phyloP scores from a whole-genome alignment of 1,140 invertebrate species.

The Phymastichus coffea region DNA sequence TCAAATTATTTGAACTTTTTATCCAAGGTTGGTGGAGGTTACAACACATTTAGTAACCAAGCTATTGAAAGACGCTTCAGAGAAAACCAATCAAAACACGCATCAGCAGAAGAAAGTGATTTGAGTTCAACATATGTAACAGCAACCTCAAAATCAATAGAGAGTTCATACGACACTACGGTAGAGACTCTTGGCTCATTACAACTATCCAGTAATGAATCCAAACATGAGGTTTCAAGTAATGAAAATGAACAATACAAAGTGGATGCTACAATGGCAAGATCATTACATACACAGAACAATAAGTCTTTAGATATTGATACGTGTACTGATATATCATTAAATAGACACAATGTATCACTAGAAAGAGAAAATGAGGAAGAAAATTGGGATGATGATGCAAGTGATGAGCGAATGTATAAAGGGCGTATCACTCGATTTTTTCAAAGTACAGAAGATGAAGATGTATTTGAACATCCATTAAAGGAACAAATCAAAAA shows the following conservation, averaged over 20 bases:
- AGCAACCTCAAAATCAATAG: not conserved
- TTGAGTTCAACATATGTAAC: not conserved
- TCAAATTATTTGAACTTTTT: not conserved
- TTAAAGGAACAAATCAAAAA: not conserved
- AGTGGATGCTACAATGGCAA: too few species aligned
- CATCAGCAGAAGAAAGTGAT: not conserved
- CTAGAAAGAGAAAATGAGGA: too few species aligned
- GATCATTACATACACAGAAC: too few species aligned
- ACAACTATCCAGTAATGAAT: too few species aligned
- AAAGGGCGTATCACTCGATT: not conserved
- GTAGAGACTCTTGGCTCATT: too few species aligned
- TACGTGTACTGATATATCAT: too few species aligned
- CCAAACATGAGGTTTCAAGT: too few species aligned
- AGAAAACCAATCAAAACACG: not conserved
- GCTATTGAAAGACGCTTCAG: not conserved
- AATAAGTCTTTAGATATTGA: too few species aligned
- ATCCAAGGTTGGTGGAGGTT: not conserved
- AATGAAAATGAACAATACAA: too few species aligned
- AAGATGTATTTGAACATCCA: slow-evolving; percentile 14
- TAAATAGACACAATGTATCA: too few species aligned
- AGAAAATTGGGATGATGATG: too few species aligned
- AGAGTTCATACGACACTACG: slow-evolving; percentile 2
- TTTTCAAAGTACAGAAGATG: not conserved
- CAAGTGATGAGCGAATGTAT: too few species aligned
- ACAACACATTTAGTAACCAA: slow-evolving; percentile 5